These are phyloP conservation scores for Pagetopsis macropterus DNA, from an alignment of 2,797 vertebrate genomes.

Conservation along the genomic window DNA sequence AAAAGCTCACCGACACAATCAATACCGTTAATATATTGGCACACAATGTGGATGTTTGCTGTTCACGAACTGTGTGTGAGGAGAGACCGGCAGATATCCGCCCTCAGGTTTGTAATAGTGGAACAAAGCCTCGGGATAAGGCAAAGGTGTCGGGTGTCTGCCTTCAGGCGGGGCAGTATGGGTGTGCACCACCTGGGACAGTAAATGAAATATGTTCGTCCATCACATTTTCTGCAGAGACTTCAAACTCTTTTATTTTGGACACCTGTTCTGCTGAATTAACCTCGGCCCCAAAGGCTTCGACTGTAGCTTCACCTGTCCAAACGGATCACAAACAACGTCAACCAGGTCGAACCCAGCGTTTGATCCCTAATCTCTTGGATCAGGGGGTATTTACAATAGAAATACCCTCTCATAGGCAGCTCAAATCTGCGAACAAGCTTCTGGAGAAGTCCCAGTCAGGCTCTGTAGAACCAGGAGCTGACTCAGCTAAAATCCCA, in stretches of 20 bases:
- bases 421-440: conserved; percentile 19
- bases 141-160: conserved; percentile 29
- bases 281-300: conserved; percentile 15
- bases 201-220: conserved; percentile 58
- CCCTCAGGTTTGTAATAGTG: conserved; percentile 29
- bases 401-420: conserved; percentile 15
- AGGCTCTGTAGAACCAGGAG: background rate
- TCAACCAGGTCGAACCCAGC: background rate
- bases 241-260: conserved; percentile 33
- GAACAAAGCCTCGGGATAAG: conserved; percentile 34
- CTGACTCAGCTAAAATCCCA: conserved; percentile 22
- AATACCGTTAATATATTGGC: conserved; percentile 2
- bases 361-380: conserved; percentile 25
- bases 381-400: background rate
- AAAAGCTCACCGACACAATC: conserved; percentile 2
- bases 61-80: conserved; percentile 22
- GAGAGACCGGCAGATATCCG: conserved; percentile 34
- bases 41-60: conserved; percentile 17
- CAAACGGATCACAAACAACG: conserved; percentile 15
- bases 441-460: background rate
- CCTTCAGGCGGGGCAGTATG: conserved; percentile 23
- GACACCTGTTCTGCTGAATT: conserved; percentile 12
- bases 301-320: conserved; percentile 2
- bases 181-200: conserved; percentile 42
- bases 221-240: conserved; percentile 52